Conservation (phyloP, 2,113 vertebrate species). For the Amblyopsis rosae region DNA sequence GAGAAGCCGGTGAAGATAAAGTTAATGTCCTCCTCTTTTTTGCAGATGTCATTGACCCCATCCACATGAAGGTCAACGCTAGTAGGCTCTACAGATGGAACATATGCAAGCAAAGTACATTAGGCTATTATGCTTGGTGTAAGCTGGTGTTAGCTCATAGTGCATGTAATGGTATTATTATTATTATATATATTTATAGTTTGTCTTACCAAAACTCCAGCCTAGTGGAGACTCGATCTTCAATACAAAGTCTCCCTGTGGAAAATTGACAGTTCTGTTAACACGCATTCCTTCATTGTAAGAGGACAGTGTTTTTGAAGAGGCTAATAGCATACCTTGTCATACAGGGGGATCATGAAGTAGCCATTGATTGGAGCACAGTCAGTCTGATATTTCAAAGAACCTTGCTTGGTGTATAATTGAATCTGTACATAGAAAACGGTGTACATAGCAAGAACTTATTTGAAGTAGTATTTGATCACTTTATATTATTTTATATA, state of each 20-base stretch:
- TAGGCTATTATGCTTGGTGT: not conserved
- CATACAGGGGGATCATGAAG: conserved; percentile 99
- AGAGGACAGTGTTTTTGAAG: not conserved
- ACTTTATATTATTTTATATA: not conserved
- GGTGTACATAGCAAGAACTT: not conserved
- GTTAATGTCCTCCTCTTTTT: conserved; percentile 95
- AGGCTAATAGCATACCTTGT: conserved; percentile 82
- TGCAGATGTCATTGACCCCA: conserved; percentile 93
- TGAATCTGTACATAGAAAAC: conserved; percentile 82
- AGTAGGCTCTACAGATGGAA: conserved; percentile 83
- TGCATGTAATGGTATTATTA: not conserved
- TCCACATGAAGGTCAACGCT: conserved; percentile 94
- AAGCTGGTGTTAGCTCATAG: not conserved
- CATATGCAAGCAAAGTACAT: not conserved
- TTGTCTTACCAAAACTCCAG: conserved; percentile 94
- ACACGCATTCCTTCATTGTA: not conserved
- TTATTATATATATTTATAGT: not conserved
- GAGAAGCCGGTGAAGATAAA: conserved; percentile 97
- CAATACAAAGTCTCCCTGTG: conserved; percentile 95
- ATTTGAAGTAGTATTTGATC: not conserved
- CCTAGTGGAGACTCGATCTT: conserved; percentile 97
- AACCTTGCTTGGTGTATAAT: conserved; percentile 97
- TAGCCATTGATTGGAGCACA: conserved; percentile 98
- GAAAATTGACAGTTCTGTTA: not conserved
- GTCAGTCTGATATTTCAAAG: conserved; percentile 97